These are phyloP conservation scores for Amazonetta brasiliensis DNA, from an alignment of 2,797 vertebrate genomes.

Conservation along the genomic window DNA sequence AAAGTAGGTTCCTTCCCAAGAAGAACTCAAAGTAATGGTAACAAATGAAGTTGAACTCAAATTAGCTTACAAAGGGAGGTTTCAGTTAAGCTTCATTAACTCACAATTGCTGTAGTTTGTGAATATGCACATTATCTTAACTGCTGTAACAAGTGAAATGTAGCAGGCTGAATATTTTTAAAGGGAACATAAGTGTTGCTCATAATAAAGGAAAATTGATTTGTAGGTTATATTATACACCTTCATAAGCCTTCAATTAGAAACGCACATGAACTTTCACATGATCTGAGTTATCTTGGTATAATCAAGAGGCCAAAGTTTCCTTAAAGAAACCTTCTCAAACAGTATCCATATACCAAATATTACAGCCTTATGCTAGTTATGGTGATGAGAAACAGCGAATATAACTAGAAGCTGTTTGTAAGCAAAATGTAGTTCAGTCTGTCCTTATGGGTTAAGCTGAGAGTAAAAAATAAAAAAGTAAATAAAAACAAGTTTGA, in stretches of 20 bases:
- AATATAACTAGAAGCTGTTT: not conserved
- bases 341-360: not conserved
- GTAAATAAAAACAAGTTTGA: not conserved
- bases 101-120: not conserved
- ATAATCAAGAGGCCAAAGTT: conserved; percentile 1
- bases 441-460: not conserved
- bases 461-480: not conserved
- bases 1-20: not conserved
- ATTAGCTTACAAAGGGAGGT: not conserved
- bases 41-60: not conserved
- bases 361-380: not conserved
- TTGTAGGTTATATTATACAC: not conserved
- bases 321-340: not conserved
- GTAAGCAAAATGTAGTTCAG: not conserved
- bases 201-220: not conserved
- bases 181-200: not conserved
- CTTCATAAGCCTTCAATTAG: not conserved
- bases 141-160: not conserved
- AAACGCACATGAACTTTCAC: not conserved
- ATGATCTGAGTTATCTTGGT: not conserved
- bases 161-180: not conserved
- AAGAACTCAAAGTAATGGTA: not conserved
- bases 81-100: not conserved
- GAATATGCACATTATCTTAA: not conserved
- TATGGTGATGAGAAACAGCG: not conserved